A percentile compares a stretch with the other conserved stretches of the same genome.
Evolutionary conservation across 2,113 vertebrate genomes (phyloP).

Genomic region (Chamaetylas fuelleborni): DNA sequence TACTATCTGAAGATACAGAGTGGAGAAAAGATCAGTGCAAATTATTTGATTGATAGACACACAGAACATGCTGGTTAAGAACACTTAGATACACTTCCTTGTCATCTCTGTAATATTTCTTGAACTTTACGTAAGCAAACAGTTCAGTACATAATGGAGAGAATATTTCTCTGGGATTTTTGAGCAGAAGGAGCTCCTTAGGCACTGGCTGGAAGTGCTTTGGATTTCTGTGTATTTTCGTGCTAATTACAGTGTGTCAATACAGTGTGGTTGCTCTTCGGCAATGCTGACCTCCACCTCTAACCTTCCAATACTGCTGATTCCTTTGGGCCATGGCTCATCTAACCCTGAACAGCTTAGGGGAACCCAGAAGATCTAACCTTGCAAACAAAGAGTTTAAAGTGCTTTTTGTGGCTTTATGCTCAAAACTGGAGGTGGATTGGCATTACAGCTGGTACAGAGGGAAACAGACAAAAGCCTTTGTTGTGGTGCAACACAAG

Average conservation of each 20-base stretch:
- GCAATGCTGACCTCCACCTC: background rate
- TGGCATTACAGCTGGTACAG: background rate
- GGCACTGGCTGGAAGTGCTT: background rate
- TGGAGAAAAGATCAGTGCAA: background rate
- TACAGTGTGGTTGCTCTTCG: background rate
- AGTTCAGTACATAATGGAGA: background rate
- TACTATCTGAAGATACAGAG: rapidly evolving
- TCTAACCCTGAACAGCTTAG: background rate
- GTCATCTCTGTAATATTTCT: background rate
- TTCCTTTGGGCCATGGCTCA: background rate
- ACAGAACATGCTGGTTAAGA: background rate
- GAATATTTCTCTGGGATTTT: background rate
- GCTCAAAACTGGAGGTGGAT: background rate
- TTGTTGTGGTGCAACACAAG: background rate
- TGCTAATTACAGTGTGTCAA: background rate
- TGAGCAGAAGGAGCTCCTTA: background rate
- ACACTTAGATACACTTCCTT: background rate
- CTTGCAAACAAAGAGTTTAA: background rate
- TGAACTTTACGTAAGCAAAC: background rate
- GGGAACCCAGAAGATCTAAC: background rate
- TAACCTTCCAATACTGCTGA: background rate
- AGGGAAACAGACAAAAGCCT: background rate
- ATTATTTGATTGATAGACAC: background rate
- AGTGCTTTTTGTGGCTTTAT: background rate
- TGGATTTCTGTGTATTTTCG: background rate